Evolutionary conservation across 1,140 invertebrate species (phyloP), one percentile per base, ranked within the genome.

Genomic region (Mizuhopecten yessoensis): DNA sequence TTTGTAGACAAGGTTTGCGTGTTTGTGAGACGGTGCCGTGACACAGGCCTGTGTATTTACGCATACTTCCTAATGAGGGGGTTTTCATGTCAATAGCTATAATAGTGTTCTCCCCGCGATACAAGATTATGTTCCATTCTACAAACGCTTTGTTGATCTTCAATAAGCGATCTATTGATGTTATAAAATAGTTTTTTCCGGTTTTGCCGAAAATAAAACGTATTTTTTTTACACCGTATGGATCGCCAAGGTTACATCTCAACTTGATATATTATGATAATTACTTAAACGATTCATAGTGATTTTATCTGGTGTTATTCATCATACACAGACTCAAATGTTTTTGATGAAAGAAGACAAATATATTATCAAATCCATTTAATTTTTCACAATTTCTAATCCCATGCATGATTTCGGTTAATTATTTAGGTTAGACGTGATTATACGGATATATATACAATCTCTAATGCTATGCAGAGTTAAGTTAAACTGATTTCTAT

Each of bases 71-170:
- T 75, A 75, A 75, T 75, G 57, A 75, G 57, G n/a, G 57, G 57
- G 57, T n/a, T 75, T 75, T 75, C 57, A 75, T 75, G 57, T 75
- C 57, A 75, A 75, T 75, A 75, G 23, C 23, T 7, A n/a, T 75
- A 75, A 75, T 29, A 75, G 23, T 75, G 57, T 75, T 75, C 57
- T 75, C n/a, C 11, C 57, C n/a, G 17, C 57, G 57, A 75, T 75
- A 75, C 57, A n/a, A 75, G 57, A 75, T 75, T 75, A 29, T 75
- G 57, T 75, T 75, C 57, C 57, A 75, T 75, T 75, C 57, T 29
- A 75, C 57, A 75, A 75, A 75, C 57, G 57, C 57, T 75, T 75
- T 75, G 57, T 75, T 75, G 57, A 75, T 75, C 57, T 75, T 75
- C 57, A 75, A 75, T 75, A 75, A 75, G 57, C 57, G 57, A 75